Evolutionary conservation across 2,113 vertebrate species (phyloP).

Genomic region (Lipotes vexillifer): DNA sequence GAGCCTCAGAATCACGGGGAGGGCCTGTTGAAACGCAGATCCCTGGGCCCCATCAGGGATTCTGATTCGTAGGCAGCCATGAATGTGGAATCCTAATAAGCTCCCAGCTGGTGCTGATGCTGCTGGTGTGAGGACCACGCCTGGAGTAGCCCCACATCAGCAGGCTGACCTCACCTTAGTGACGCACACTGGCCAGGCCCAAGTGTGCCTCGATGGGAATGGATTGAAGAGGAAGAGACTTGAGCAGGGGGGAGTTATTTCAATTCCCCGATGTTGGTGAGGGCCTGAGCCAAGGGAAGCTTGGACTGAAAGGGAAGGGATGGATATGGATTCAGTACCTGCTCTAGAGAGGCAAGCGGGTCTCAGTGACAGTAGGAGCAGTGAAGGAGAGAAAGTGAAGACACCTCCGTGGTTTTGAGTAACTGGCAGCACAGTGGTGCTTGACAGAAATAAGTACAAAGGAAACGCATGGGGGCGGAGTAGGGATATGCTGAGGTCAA

Average conservation of each 20-base stretch:
- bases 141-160: rapidly evolving
- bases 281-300: not conserved
- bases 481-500: not conserved
- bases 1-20: not conserved
- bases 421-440: not conserved
- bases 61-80: not conserved
- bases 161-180: not conserved
- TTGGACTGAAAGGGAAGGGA: not conserved
- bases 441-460: not conserved
- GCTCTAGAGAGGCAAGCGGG: not conserved
- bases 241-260: no score
- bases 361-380: not conserved
- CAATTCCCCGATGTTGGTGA: not conserved
- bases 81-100: not conserved
- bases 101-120: no score
- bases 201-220: not conserved
- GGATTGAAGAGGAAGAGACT: not conserved
- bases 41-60: not conserved
- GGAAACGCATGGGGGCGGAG: rapidly evolving
- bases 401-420: not conserved
- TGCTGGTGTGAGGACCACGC: no score
- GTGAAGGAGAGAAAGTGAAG: not conserved
- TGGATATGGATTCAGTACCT: not conserved
- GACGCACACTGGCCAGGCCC: not conserved
- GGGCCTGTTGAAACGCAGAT: not conserved